phyloP scores from a whole-genome alignment of 2,888 invertebrate genomes.

The Amblyjoppa proteus region DNA sequence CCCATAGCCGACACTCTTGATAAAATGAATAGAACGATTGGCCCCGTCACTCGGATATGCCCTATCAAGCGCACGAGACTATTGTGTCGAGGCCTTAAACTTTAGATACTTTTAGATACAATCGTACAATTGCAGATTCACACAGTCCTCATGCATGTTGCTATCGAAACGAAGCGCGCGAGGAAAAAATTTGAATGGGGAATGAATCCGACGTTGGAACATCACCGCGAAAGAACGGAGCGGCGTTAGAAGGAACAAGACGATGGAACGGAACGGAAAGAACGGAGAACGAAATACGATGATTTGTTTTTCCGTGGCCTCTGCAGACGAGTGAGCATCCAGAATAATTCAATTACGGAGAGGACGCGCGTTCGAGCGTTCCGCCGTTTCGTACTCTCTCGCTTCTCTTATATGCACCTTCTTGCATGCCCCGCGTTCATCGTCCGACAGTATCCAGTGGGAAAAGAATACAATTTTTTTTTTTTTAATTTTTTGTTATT shows the following conservation, averaged over 20 bases:
- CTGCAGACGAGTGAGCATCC: slow-evolving; percentile 37
- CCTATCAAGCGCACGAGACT: not conserved
- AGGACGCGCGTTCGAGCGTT: slow-evolving; percentile 38
- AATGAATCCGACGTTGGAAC: slow-evolving; percentile 30
- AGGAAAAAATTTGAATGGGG: slow-evolving; percentile 18
- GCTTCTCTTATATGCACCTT: slow-evolving; percentile 2
- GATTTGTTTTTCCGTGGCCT: slow-evolving; percentile 42
- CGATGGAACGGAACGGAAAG: not conserved
- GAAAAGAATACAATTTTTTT: not conserved
- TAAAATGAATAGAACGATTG: no score
- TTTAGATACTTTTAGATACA: not conserved
- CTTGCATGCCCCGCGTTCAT: not conserved
- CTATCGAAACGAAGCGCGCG: slow-evolving; percentile 3
- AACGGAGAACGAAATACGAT: slow-evolving; percentile 30
- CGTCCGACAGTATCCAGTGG: not conserved
- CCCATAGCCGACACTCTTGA: no score
- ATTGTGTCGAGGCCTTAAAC: not conserved
- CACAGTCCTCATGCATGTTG: not conserved
- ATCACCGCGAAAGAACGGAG: not conserved
- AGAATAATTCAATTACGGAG: slow-evolving; percentile 48
- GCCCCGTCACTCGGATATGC: no score
- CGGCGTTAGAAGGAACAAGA: not conserved
- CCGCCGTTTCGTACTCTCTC: slow-evolving; percentile 32
- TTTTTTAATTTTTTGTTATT: not conserved
- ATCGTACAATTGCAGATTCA: not conserved